Evolutionary conservation across 2,797 vertebrate genomes (phyloP).

Genomic region (Esox lucius): DNA sequence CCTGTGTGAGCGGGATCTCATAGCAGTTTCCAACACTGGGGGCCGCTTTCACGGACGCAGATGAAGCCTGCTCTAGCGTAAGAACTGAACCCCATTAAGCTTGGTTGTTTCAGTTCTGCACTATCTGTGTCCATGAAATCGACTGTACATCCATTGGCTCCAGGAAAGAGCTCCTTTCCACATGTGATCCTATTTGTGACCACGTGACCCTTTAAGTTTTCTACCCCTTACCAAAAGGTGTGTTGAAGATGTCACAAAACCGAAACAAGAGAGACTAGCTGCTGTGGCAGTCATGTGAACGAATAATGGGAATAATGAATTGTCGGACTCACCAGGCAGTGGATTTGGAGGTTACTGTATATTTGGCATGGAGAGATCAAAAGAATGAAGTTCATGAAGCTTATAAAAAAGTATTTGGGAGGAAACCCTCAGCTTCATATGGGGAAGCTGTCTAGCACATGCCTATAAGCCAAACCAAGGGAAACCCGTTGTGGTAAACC

Average conservation of each 20-base stretch:
- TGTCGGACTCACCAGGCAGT: slow-evolving; percentile 1
- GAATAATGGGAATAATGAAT: background rate
- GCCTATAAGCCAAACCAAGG: slow-evolving; percentile 49
- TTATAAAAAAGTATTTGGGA: slow-evolving; percentile 5
- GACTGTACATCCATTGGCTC: background rate
- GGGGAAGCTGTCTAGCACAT: slow-evolving; percentile 33
- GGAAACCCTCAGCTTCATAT: slow-evolving; percentile 30
- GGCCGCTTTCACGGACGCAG: too few species aligned
- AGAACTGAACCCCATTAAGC: too few species aligned
- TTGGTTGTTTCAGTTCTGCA: too few species aligned
- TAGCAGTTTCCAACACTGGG: too few species aligned
- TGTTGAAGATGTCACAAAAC: background rate
- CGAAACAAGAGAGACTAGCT: background rate
- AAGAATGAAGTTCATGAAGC: background rate
- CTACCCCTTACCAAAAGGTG: background rate
- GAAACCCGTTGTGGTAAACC: slow-evolving; percentile 58
- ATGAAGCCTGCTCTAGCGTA: too few species aligned
- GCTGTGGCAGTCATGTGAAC: background rate
- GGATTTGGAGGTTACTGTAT: background rate
- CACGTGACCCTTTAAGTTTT: background rate
- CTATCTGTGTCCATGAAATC: too few species aligned
- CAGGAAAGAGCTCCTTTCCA: background rate
- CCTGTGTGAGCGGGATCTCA: background rate
- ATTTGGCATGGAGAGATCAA: background rate
- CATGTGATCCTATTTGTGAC: background rate